Percentiles rank a stretch among this genome's conserved stretches.
These are phyloP conservation scores for Sphaeridia pumilis DNA, from an alignment of 2,888 invertebrate species.

Conservation along the genomic window DNA sequence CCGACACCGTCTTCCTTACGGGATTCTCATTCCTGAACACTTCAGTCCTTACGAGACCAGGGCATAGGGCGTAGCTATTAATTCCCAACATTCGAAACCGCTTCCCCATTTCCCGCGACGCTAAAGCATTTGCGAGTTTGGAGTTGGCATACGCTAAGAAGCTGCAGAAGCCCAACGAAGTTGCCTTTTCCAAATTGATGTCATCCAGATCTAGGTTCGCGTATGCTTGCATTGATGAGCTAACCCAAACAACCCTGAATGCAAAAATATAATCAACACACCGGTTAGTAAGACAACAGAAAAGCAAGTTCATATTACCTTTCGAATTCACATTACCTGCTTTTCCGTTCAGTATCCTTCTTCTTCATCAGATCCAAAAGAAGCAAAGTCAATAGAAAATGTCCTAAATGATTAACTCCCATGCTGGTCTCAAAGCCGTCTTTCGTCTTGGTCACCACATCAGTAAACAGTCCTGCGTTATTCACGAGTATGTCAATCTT, in stretches of 20 bases:
- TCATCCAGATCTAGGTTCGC: slow-evolving; percentile 36
- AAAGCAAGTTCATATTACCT: too few species aligned
- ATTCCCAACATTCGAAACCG: slow-evolving; percentile 21
- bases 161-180: slow-evolving; percentile 19
- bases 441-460: slow-evolving; percentile 46
- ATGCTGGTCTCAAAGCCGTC: slow-evolving; percentile 71
- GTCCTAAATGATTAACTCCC: slow-evolving; percentile 42
- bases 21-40: slow-evolving; percentile 6
- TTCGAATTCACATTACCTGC: neutral
- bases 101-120: slow-evolving; percentile 35
- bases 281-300: too few species aligned
- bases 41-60: slow-evolving; percentile 24
- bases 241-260: slow-evolving; percentile 35
- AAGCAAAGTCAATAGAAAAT: slow-evolving; percentile 12
- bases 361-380: slow-evolving; percentile 12
- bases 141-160: slow-evolving; percentile 37
- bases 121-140: slow-evolving; percentile 37
- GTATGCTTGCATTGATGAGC: slow-evolving; percentile 36
- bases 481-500: slow-evolving; percentile 63
- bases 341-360: slow-evolving; percentile 2
- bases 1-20: neutral
- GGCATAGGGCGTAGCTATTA: slow-evolving; percentile 26
- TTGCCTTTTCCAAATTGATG: slow-evolving; percentile 16
- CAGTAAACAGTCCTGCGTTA: slow-evolving; percentile 59
- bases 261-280: neutral